phyloP scores from a whole-genome alignment of 2,888 invertebrate genomes.

The Lycaena phlaeas region DNA sequence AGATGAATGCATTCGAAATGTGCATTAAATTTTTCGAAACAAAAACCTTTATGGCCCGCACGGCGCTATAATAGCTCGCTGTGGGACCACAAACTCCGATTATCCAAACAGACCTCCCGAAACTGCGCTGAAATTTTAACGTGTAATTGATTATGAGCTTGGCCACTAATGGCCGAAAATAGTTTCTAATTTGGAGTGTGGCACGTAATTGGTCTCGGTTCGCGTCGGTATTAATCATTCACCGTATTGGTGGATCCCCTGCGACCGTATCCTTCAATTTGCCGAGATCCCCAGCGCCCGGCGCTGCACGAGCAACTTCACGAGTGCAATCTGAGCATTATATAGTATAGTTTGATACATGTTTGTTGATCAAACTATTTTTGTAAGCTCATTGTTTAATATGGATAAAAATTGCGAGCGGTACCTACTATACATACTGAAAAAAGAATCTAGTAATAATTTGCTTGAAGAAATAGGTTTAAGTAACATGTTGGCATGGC shows the following conservation, averaged over 20 bases:
- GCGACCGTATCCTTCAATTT: conserved; percentile 43
- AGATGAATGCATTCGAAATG: conserved; percentile 48
- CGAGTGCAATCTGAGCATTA: conserved; percentile 5
- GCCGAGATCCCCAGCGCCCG: conserved; percentile 14
- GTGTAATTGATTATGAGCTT: conserved; percentile 72
- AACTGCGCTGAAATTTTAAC: conserved; percentile 65
- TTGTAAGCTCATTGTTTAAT: conserved; percentile 5
- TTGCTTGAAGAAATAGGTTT: too few relatives aligned
- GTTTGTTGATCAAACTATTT: conserved; percentile 2
- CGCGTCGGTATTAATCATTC: conserved; percentile 61
- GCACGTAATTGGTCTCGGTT: conserved; percentile 62
- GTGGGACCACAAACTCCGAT: conserved; percentile 71
- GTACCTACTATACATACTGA: too few relatives aligned
- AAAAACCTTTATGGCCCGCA: conserved; percentile 61
- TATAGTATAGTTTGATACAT: background rate
- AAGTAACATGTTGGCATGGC: too few relatives aligned
- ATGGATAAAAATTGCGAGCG: too few relatives aligned
- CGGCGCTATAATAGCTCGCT: conserved; percentile 58
- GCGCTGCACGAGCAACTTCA: background rate
- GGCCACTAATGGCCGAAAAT: conserved; percentile 68
- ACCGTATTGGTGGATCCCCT: conserved; percentile 32
- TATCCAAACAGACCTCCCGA: conserved; percentile 63
- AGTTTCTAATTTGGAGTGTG: conserved; percentile 69
- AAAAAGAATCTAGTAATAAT: too few relatives aligned
- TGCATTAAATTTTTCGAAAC: conserved; percentile 57